phyloP scores from a whole-genome alignment of 2,113 vertebrate species.

The Notarius lentiginosus region DNA sequence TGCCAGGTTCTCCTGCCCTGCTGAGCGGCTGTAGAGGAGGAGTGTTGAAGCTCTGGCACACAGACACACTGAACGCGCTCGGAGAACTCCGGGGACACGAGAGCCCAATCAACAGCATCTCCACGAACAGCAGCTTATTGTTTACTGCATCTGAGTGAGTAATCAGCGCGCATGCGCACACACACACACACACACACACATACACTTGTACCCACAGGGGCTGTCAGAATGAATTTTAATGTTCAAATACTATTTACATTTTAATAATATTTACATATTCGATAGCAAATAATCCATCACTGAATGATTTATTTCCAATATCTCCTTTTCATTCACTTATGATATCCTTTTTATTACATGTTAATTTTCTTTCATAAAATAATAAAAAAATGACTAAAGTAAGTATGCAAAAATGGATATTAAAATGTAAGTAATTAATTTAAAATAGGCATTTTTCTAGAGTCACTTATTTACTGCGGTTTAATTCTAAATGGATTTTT shows the following conservation, averaged over 20 bases:
- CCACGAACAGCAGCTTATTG: slow-evolving; percentile 86
- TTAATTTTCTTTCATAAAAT: not conserved
- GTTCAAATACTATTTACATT: not conserved
- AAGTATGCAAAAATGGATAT: not conserved
- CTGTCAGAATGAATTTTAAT: not conserved
- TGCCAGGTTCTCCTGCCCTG: slow-evolving; percentile 77
- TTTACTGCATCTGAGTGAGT: slow-evolving; percentile 98
- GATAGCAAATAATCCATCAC: not conserved
- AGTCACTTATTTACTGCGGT: not conserved
- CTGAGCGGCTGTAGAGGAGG: slow-evolving; percentile 93
- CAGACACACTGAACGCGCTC: slow-evolving; percentile 79
- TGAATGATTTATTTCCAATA: not conserved
- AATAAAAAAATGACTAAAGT: not conserved
- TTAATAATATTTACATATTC: not conserved
- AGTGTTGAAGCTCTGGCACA: slow-evolving; percentile 89
- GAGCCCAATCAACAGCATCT: slow-evolving; percentile 92
- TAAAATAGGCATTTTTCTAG: not conserved
- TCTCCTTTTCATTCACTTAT: not conserved
- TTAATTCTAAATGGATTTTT: not conserved
- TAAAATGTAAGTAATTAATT: not conserved
- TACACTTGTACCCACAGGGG: not conserved
- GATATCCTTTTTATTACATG: not conserved
- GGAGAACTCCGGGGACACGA: slow-evolving; percentile 91
- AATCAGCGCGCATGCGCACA: not conserved
- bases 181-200: slow-evolving; percentile 2